These are phyloP conservation scores for Actenoides hombroni DNA, from an alignment of 2,113 vertebrate species.

Conservation along the genomic window DNA sequence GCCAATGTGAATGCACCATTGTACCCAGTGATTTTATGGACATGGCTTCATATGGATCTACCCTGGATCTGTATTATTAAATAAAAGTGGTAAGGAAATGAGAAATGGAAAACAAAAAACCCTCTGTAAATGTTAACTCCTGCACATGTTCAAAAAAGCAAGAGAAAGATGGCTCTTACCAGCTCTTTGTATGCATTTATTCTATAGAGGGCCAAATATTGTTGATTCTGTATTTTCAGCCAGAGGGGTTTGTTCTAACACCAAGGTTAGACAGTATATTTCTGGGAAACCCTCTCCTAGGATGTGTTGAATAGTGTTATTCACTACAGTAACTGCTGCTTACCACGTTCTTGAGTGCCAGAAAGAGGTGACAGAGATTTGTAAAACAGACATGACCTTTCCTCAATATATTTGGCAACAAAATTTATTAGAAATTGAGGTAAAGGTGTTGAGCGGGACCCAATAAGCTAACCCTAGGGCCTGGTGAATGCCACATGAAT, in stretches of 20 bases:
- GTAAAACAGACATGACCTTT: neutral
- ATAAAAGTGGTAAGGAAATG: neutral
- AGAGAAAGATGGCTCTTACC: neutral
- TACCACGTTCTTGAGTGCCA: neutral
- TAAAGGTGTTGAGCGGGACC: neutral
- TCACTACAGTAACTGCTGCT: neutral
- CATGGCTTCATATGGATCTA: neutral
- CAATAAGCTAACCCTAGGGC: neutral
- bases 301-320: neutral
- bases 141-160: neutral
- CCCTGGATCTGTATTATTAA: neutral
- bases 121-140: neutral
- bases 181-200: neutral
- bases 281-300: neutral
- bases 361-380: neutral
- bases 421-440: neutral
- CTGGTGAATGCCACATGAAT: neutral
- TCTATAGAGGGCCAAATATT: neutral
- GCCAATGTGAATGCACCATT: neutral
- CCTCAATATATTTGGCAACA: neutral
- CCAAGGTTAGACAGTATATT: neutral
- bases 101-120: neutral
- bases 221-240: neutral
- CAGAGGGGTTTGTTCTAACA: neutral
- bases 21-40: neutral